phyloP scores from a whole-genome alignment of 2,888 invertebrate species.

The Melieria crassipennis region DNA sequence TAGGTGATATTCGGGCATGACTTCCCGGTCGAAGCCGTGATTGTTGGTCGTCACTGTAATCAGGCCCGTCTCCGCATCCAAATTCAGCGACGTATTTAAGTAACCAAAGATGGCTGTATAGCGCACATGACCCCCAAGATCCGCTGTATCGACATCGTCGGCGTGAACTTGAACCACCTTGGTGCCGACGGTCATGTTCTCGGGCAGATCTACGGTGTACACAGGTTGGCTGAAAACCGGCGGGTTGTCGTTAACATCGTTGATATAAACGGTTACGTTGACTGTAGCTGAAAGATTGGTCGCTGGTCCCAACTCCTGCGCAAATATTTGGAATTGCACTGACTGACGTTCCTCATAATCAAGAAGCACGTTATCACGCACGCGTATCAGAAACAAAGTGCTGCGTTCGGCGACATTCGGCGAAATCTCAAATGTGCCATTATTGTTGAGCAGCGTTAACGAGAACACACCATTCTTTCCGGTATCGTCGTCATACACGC shows the following conservation, averaged over 20 bases:
- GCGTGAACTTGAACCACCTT: slow-evolving; percentile 80
- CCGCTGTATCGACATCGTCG: slow-evolving; percentile 81
- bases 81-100: slow-evolving; percentile 79
- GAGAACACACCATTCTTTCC: slow-evolving; percentile 88
- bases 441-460: slow-evolving; percentile 79
- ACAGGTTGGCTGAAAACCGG: slow-evolving; percentile 79
- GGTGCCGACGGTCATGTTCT: slow-evolving; percentile 81
- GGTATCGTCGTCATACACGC: slow-evolving; percentile 80
- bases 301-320: slow-evolving; percentile 81
- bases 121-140: slow-evolving; percentile 78
- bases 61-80: slow-evolving; percentile 81
- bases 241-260: slow-evolving; percentile 89
- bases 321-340: slow-evolving; percentile 81
- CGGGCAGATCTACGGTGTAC: slow-evolving; percentile 81
- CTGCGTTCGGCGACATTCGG: slow-evolving; percentile 84
- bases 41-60: slow-evolving; percentile 82
- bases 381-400: slow-evolving; percentile 82
- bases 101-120: slow-evolving; percentile 82
- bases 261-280: slow-evolving; percentile 81
- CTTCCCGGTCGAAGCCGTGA: slow-evolving; percentile 84
- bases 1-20: slow-evolving; percentile 78
- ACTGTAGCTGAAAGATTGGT: slow-evolving; percentile 79
- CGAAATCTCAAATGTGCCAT: slow-evolving; percentile 87
- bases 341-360: slow-evolving; percentile 86
- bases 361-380: slow-evolving; percentile 81